Evolutionary conservation across 2,113 vertebrate species (phyloP).

Genomic region (Aptenodytes forsteri): DNA sequence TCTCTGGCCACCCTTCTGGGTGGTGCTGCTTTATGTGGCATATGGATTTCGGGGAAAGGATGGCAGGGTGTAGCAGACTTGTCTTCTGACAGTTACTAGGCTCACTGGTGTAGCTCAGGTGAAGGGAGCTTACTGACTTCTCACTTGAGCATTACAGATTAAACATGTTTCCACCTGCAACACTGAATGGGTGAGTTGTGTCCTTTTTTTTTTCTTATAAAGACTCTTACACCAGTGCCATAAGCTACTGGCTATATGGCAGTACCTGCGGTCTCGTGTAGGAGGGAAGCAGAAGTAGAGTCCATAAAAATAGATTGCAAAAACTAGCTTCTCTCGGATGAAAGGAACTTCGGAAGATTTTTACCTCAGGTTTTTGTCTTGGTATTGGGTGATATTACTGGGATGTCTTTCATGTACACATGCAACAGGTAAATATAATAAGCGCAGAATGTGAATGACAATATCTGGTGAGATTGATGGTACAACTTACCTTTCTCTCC

Average conservation of each 20-base stretch:
- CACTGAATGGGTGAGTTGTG: neutral
- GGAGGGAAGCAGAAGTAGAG: neutral
- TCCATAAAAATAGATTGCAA: neutral
- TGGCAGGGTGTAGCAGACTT: neutral
- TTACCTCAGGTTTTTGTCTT: neutral
- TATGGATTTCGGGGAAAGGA: neutral
- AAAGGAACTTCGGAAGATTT: neutral
- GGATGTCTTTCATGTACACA: neutral
- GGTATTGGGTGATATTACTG: neutral
- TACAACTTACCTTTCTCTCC: neutral
- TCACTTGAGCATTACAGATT: neutral
- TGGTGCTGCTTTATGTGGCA: neutral
- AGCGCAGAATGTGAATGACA: neutral
- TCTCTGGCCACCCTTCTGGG: neutral
- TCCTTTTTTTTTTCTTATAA: no score
- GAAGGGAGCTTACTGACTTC: neutral
- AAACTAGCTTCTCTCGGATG: neutral
- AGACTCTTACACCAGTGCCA: neutral
- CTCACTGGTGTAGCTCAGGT: neutral
- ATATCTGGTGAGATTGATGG: neutral
- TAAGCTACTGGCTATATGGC: rapidly evolving
- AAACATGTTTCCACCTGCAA: neutral
- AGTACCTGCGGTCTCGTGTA: neutral
- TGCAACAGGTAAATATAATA: neutral
- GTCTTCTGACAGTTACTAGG: neutral